These are phyloP conservation scores for Centroberyx gerrardi DNA, from an alignment of 2,797 vertebrate species.

Conservation along the genomic window DNA sequence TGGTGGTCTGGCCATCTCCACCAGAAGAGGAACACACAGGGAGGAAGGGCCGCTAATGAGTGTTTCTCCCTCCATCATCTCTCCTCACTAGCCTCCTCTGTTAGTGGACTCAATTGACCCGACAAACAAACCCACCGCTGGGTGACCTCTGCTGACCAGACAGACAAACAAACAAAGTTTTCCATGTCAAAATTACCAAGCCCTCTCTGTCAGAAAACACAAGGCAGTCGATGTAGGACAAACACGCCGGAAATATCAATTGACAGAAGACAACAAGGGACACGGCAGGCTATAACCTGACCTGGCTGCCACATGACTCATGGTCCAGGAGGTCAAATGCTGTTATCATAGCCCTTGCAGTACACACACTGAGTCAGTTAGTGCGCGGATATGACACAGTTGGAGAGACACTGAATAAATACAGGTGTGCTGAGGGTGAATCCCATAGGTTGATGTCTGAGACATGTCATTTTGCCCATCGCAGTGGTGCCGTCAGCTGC, in stretches of 20 bases:
- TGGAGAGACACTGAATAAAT: slow-evolving; percentile 49
- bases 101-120: slow-evolving; percentile 78
- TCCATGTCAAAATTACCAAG: slow-evolving; percentile 63
- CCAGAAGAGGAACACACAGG: slow-evolving; percentile 70
- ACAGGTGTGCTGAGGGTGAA: slow-evolving; percentile 58
- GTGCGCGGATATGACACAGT: slow-evolving; percentile 15
- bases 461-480: slow-evolving; percentile 58
- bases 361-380: background rate
- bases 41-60: slow-evolving; percentile 70
- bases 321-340: slow-evolving; percentile 41
- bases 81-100: slow-evolving; percentile 52
- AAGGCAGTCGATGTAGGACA: slow-evolving; percentile 56
- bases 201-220: slow-evolving; percentile 44
- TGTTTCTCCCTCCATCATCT: slow-evolving; percentile 49
- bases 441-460: slow-evolving; percentile 45
- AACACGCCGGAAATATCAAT: slow-evolving; percentile 68
- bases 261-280: slow-evolving; percentile 42
- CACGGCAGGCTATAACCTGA: slow-evolving; percentile 39
- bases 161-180: slow-evolving; percentile 82
- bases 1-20: slow-evolving; percentile 77
- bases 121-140: slow-evolving; percentile 76
- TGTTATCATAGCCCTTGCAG: slow-evolving; percentile 26
- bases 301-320: slow-evolving; percentile 38
- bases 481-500: slow-evolving; percentile 60
- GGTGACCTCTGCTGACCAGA: slow-evolving; percentile 80